Percentiles rank a stretch among this genome's conserved stretches.
phyloP scores from a whole-genome alignment of 2,113 vertebrate species.

The Lutjanus erythropterus region DNA sequence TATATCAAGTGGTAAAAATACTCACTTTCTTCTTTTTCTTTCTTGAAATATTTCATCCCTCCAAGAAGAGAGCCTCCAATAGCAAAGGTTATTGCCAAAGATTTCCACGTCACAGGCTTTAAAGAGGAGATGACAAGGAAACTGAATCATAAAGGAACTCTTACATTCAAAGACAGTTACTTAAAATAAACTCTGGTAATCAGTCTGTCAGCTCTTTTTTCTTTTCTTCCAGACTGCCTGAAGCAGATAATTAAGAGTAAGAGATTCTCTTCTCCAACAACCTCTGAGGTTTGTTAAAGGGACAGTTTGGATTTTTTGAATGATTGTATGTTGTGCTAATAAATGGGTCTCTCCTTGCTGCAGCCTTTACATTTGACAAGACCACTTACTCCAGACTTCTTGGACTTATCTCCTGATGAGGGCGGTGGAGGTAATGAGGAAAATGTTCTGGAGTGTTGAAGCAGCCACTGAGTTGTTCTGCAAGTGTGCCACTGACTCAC shows the following conservation, averaged over 20 bases:
- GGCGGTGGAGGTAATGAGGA: slow-evolving; percentile 75
- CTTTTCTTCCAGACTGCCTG: neutral
- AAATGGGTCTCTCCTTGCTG: no score
- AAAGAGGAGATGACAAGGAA: slow-evolving; percentile 31
- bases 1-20: neutral
- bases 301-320: no score
- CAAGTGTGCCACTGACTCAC: slow-evolving; percentile 24
- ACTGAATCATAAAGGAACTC: neutral
- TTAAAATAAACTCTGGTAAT: neutral
- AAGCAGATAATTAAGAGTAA: neutral
- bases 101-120: slow-evolving; percentile 96
- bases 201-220: neutral
- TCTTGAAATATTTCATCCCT: slow-evolving; percentile 92
- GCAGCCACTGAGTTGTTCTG: slow-evolving; percentile 39
- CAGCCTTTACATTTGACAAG: no score
- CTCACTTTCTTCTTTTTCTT: slow-evolving; percentile 90
- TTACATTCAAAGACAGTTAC: neutral
- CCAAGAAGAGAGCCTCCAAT: slow-evolving; percentile 90
- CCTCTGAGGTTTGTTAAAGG: neutral
- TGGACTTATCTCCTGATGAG: slow-evolving; percentile 37
- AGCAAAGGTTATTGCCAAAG: slow-evolving; percentile 89
- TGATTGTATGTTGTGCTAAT: no score
- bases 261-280: neutral
- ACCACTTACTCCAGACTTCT: slow-evolving; percentile 76
- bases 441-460: slow-evolving; percentile 38